These are phyloP conservation scores for Antrozous pallidus DNA, from an alignment of 2,797 vertebrate genomes.

Conservation along the genomic window DNA sequence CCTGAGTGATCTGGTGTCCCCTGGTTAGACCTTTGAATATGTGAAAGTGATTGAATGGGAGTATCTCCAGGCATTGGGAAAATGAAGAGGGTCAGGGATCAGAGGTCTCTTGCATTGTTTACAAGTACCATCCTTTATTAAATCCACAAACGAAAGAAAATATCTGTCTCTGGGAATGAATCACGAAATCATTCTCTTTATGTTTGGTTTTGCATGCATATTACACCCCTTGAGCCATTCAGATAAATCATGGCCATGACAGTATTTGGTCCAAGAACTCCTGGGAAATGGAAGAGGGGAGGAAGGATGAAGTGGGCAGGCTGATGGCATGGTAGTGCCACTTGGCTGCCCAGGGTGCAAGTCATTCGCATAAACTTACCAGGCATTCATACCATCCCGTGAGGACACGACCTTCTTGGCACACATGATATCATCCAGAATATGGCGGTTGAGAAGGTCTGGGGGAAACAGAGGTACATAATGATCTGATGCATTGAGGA, in stretches of 20 bases:
- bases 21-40: slow-evolving; percentile 33
- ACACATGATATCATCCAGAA: slow-evolving; percentile 75
- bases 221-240: slow-evolving; percentile 70
- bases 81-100: slow-evolving; percentile 44
- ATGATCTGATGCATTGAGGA: slow-evolving; percentile 8
- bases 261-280: slow-evolving; percentile 68
- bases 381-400: slow-evolving; percentile 57
- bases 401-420: slow-evolving; percentile 46
- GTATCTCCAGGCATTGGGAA: slow-evolving; percentile 9
- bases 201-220: background rate
- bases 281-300: slow-evolving; percentile 51
- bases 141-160: slow-evolving; percentile 21
- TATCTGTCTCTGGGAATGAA: background rate
- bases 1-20: background rate
- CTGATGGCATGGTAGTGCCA: background rate
- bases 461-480: background rate
- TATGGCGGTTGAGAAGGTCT: slow-evolving; percentile 73
- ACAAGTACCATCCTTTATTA: slow-evolving; percentile 54
- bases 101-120: slow-evolving; percentile 36
- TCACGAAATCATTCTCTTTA: slow-evolving; percentile 1
- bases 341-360: background rate
- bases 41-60: background rate
- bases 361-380: slow-evolving; percentile 62
- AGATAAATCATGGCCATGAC: slow-evolving; percentile 63
- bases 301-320: slow-evolving; percentile 2